Percentiles rank a stretch among this genome's conserved stretches.
These are phyloP conservation scores for Momotus momota DNA, from an alignment of 2,797 vertebrate species.

Conservation along the genomic window DNA sequence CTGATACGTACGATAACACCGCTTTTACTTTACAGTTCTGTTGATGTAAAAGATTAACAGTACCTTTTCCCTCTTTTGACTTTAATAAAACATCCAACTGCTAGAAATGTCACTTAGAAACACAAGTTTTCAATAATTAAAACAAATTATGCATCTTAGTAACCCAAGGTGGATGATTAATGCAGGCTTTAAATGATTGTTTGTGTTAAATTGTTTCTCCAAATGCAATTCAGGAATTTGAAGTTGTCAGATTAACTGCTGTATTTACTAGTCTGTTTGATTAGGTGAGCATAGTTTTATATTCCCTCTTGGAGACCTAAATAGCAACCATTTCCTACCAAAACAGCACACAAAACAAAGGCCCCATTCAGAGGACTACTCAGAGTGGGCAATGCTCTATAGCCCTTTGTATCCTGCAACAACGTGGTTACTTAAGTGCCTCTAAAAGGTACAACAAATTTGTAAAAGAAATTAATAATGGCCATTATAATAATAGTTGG, in stretches of 20 bases:
- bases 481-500: neutral
- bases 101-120: slow-evolving; percentile 71
- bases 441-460: slow-evolving; percentile 68
- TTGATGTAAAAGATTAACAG: slow-evolving; percentile 36
- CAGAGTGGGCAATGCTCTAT: slow-evolving; percentile 73
- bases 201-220: slow-evolving; percentile 83
- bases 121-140: slow-evolving; percentile 71
- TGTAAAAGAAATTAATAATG: slow-evolving; percentile 42
- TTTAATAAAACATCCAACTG: slow-evolving; percentile 49
- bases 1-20: neutral
- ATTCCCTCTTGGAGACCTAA: slow-evolving; percentile 91
- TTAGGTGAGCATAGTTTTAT: slow-evolving; percentile 93
- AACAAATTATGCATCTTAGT: slow-evolving; percentile 77
- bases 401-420: slow-evolving; percentile 80
- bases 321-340: slow-evolving; percentile 91
- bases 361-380: slow-evolving; percentile 83
- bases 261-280: slow-evolving; percentile 87
- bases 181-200: slow-evolving; percentile 83
- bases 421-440: slow-evolving; percentile 75
- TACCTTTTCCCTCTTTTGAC: slow-evolving; percentile 31
- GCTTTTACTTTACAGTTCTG: slow-evolving; percentile 7
- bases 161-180: slow-evolving; percentile 82
- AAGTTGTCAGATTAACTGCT: slow-evolving; percentile 84
- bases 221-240: slow-evolving; percentile 81
- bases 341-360: slow-evolving; percentile 92